phyloP scores from a whole-genome alignment of 2,888 invertebrate genomes.

The Diarsia mendica region DNA sequence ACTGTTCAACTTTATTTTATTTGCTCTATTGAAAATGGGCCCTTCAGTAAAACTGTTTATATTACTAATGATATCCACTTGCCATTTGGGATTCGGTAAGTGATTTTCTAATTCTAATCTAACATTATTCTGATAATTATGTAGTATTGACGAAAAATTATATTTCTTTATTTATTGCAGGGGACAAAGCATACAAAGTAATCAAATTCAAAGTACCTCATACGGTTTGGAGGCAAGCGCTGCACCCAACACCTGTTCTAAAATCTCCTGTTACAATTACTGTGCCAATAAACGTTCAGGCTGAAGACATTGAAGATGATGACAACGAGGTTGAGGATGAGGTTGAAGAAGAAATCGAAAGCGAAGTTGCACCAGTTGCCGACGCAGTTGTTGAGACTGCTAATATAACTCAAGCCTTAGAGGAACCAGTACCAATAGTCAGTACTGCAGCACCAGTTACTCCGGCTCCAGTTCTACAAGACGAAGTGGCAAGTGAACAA shows the following conservation, averaged over 20 bases:
- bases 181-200: slow-evolving; percentile 79
- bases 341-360: slow-evolving; percentile 63
- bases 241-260: slow-evolving; percentile 82
- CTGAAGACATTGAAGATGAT: slow-evolving; percentile 65
- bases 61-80: slow-evolving; percentile 64
- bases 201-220: slow-evolving; percentile 81
- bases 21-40: slow-evolving; percentile 66
- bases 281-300: slow-evolving; percentile 83
- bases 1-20: slow-evolving; percentile 63
- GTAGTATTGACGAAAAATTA: neutral
- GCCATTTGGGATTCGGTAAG: slow-evolving; percentile 71
- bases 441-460: slow-evolving; percentile 66
- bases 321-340: slow-evolving; percentile 65
- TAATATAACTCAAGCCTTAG: slow-evolving; percentile 59
- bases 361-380: slow-evolving; percentile 62
- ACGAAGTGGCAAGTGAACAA: slow-evolving; percentile 64
- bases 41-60: slow-evolving; percentile 61
- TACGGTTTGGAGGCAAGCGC: slow-evolving; percentile 81
- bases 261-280: slow-evolving; percentile 84
- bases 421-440: slow-evolving; percentile 61
- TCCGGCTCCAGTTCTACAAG: slow-evolving; percentile 72
- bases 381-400: slow-evolving; percentile 58
- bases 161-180: slow-evolving; percentile 35
- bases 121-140: neutral
- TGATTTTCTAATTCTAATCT: slow-evolving; percentile 8